Evolutionary conservation across 1,140 invertebrate species (phyloP), one percentile per base, ranked within the genome.

Genomic region (Drosophila lacertosa): DNA sequence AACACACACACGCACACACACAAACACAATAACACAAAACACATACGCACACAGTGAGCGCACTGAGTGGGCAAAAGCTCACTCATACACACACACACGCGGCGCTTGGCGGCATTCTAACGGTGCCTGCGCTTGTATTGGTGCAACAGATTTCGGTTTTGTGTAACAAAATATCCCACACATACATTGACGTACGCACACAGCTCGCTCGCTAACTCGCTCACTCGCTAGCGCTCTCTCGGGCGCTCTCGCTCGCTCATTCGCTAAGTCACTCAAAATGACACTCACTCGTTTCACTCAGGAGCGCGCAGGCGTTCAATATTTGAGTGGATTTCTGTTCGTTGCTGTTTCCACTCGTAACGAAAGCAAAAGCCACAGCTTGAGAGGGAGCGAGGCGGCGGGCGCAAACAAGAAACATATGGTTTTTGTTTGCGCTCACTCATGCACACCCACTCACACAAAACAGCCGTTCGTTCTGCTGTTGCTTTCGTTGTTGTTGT

Each of bases 141-240:
- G 74, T 79, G 59, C 70, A 62, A 53, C 65, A 69, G 77, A 74
- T 69, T 78, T 84, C 59, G 70, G 68, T 74, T 86, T 86, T 88
- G 82, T 86, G 82, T 86, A 86, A 86, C 82, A 81, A 74, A 88
- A 86, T 86, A 86, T 86, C 81, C 33, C 82, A 76, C 81, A 59
- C 57, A 74, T 33, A 83, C 32, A 40, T 4, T 32, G 16, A 37
- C 37, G 7, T 24, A 45, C 10, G 10, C n/a, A 22, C 53, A 29
- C 47, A 35, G 16, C 42, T 40, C 48, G 9, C 1, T 33, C 35
- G 4, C 59, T 24, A 58, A 3, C 10, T 9, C 33, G n/a, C 20
- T 29, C 37, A 39, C 35, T 48, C 42, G 13, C 51, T 51, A n/a
- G 37, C 24, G 10, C 26, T 22, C 33, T 13, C 47, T 39, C n/a